Base-by-base conservation (phyloP, 1,140 invertebrate species). In the Zelostemma sp. region DNA sequence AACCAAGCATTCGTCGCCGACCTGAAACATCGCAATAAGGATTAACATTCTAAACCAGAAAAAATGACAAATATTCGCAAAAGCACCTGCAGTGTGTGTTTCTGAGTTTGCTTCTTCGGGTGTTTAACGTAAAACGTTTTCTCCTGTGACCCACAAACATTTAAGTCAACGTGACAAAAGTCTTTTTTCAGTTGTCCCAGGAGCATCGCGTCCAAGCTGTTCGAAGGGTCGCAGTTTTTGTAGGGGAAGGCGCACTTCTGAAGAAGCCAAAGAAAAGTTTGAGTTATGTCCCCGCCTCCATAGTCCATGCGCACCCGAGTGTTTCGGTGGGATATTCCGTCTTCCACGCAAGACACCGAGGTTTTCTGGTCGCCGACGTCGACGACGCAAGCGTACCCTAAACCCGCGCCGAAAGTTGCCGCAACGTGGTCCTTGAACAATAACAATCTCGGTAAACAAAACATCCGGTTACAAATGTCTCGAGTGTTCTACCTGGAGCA, bases 301-400 rank as follows among this genome's bases (percentile, higher is more conserved):
- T 96, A 97, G 67, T 95, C 93, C 86, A 97, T 88, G 49, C 91
- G 81, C 45, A 95, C 88, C 77, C 96, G 88, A 0, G 96, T 96
- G 48, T 93, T 92, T 77, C 92, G 90, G 75, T 96, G 93, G 45
- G 95, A 97, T 53, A 98, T 94, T 9, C 95, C 96, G 88, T 98
- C 96, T 86, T 98, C 96, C 1, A 98, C 95, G 86, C 97, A 99
- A 8, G 95, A 97, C 11, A 98, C 92, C 0, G 95, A 95, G 1
- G 95, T 97, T 86, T 98, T 98, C 81, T 97, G 94, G 80, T 97
- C 95, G 0, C 97, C 97, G 43, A 98, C 92, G 83, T 99, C 96
- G 5, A 99, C 93, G 11, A 98, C 95, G 87, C 96, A 98, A 6
- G 95, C 96, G 81, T 91, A 94, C 17, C 93, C 92, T 11, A 98